Base-by-base conservation (phyloP, 2,113 vertebrate species). In the Sebastes schlegelii region DNA sequence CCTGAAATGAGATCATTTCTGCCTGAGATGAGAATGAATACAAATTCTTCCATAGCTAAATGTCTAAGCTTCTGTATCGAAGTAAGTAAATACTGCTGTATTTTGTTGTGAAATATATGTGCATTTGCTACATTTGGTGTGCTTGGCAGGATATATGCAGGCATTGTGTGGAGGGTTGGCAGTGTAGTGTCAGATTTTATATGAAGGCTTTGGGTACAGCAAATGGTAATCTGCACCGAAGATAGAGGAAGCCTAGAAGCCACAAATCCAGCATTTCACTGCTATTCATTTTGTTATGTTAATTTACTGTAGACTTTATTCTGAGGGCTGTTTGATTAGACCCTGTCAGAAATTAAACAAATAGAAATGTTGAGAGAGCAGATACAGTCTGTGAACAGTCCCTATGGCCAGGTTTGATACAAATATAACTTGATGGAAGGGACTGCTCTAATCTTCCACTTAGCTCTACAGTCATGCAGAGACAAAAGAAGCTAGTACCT, bases 141-240 rank as follows among this genome's bases (percentile, higher is more conserved):
- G n/a, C 61, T 77, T 84, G 82, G 67, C 82, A 83, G 61, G 43
- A 26, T 17, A 26, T 7, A 21, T 74, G 19, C 12, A 58, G 26
- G 58, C 60, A 84, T 10, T 74, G 51, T 46, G 77, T 79, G 77
- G 82, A 84, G 49, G 46, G 54, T 26, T 84, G 82, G 55, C 75
- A 54, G 75, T 62, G 42, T 26, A 57, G 71, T 84, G 70, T 54
- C 63, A 74, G 63, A 74, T 79, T 49, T 69, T 43, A 58, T 40
- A 65, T 52, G 51, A 79, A 69, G 43, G 71, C 70, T 64, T 75
- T 80, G 49, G 34, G 60, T 80, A 43, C 71, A 75, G 51, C 16
- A 45, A 80, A 80, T 8, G 9, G 40, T 67, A 73, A 83, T 77
- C 26, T n/a, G 6, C 58, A 49, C 8, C 0, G 6, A 57, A 72